These are phyloP conservation scores for Stegodyphus mimosarum DNA, from an alignment of 1,140 invertebrate genomes.

Conservation along the genomic window DNA sequence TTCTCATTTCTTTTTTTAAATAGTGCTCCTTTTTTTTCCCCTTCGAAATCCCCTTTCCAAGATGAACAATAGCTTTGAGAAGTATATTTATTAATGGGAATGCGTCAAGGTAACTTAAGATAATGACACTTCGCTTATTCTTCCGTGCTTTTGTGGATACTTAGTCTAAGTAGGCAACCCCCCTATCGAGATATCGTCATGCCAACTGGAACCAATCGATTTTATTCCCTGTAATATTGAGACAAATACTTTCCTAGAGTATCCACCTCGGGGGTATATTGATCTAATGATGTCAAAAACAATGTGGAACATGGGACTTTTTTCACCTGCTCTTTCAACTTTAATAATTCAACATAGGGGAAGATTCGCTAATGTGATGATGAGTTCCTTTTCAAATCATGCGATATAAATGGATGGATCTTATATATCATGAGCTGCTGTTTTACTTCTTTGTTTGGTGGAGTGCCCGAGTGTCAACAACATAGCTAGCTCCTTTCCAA, in stretches of 20 bases:
- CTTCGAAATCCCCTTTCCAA: too few species aligned
- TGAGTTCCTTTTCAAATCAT: not conserved
- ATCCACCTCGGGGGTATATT: conserved; percentile 24
- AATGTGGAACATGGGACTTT: conserved; percentile 47
- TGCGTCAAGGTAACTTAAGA: conserved; percentile 28
- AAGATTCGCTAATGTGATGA: conserved; percentile 13
- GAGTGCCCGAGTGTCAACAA: too few species aligned
- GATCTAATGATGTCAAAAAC: conserved; percentile 55
- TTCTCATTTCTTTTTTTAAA: too few species aligned
- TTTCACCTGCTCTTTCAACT: conserved; percentile 42
- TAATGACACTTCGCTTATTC: conserved; percentile 46
- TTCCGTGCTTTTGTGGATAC: conserved; percentile 34
- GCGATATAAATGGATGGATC: not conserved
- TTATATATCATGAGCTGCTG: not conserved
- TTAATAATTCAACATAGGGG: conserved; percentile 2
- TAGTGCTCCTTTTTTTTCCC: too few species aligned
- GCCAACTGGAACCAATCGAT: conserved; percentile 54
- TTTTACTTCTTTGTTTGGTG: too few species aligned
- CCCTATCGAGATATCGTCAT: conserved; percentile 19
- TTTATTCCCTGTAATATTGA: conserved; percentile 37
- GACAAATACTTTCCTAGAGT: conserved; percentile 31
- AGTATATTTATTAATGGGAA: conserved; percentile 40
- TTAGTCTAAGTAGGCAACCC: conserved; percentile 28
- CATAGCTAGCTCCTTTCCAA: too few species aligned
- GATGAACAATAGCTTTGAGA: too few species aligned